A percentile compares a stretch with the other conserved stretches of the same genome.
Conservation (phyloP, 2,113 vertebrate species). For the Desmodus rotundus region DNA sequence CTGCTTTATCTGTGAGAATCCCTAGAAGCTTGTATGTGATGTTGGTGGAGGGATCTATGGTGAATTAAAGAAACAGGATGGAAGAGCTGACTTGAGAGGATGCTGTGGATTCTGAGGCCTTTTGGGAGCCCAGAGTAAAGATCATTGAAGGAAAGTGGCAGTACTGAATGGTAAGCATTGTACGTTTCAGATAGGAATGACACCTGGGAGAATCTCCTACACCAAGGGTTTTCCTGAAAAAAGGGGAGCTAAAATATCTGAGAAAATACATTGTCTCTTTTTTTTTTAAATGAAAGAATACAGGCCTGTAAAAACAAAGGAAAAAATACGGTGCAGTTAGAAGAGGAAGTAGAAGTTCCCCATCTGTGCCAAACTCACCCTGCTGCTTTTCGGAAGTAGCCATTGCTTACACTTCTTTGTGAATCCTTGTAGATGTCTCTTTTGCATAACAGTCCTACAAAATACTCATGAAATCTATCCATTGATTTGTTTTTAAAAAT, state of each 20-base stretch:
- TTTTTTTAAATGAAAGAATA: not conserved
- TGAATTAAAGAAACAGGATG: not conserved
- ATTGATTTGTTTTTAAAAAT: not conserved
- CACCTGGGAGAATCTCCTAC: not conserved
- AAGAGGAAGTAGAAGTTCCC: not conserved
- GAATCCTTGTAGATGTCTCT: not conserved
- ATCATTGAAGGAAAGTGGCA: not conserved
- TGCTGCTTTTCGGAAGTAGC: not conserved
- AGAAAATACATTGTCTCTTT: not conserved
- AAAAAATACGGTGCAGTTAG: not conserved
- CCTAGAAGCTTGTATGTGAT: not conserved
- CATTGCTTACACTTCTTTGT: not conserved
- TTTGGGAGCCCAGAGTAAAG: not conserved
- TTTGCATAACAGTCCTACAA: not conserved
- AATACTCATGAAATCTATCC: not conserved
- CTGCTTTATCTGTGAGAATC: not conserved
- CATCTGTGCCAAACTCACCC: not conserved
- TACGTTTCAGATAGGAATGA: not conserved
- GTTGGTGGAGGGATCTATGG: fast-evolving
- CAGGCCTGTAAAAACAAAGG: not conserved
- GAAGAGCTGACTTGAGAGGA: not conserved
- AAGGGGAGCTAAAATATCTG: not conserved
- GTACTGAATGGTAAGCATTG: not conserved
- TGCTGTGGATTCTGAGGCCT: not conserved
- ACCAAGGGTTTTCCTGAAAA: not conserved